A percentile compares a stretch with the other conserved stretches of the same genome.
These are phyloP conservation scores for Homalodisca vitripennis DNA, from an alignment of 1,140 invertebrate genomes.

Conservation along the genomic window DNA sequence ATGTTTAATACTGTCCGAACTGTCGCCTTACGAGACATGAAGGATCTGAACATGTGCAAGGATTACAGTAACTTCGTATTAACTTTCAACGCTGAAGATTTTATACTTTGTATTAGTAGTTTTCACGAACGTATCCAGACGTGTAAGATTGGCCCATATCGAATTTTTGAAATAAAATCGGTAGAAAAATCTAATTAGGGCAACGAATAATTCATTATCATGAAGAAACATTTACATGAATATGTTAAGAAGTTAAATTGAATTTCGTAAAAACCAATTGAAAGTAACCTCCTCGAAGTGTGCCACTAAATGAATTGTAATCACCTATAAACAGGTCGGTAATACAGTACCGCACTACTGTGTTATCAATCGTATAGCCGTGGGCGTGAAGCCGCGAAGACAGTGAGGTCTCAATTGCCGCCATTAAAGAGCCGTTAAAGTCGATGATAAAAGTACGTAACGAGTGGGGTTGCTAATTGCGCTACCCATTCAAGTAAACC, in stretches of 20 bases:
- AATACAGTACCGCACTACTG: background rate
- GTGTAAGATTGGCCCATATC: too few species aligned
- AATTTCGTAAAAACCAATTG: too few species aligned
- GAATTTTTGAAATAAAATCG: too few species aligned
- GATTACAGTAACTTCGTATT: background rate
- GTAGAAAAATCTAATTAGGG: too few species aligned
- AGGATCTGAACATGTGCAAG: background rate
- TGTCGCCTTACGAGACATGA: background rate
- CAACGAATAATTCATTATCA: too few species aligned
- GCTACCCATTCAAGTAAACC: constrained; percentile 10
- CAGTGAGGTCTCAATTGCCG: background rate
- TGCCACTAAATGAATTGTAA: background rate
- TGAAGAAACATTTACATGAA: too few species aligned
- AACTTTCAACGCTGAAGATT: too few species aligned
- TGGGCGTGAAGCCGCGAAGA: background rate
- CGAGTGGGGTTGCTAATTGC: background rate
- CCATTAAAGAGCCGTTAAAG: constrained; percentile 4
- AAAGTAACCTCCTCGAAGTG: too few species aligned
- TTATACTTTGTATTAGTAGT: too few species aligned
- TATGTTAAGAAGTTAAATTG: too few species aligned
- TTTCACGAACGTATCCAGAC: too few species aligned
- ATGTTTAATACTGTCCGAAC: background rate
- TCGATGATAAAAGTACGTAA: background rate
- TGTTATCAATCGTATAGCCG: background rate
- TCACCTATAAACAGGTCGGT: background rate